Percentiles rank a stretch among this genome's conserved stretches.
Evolutionary conservation across 2,888 invertebrate genomes (phyloP).

Genomic region (Hyposoter didymator): DNA sequence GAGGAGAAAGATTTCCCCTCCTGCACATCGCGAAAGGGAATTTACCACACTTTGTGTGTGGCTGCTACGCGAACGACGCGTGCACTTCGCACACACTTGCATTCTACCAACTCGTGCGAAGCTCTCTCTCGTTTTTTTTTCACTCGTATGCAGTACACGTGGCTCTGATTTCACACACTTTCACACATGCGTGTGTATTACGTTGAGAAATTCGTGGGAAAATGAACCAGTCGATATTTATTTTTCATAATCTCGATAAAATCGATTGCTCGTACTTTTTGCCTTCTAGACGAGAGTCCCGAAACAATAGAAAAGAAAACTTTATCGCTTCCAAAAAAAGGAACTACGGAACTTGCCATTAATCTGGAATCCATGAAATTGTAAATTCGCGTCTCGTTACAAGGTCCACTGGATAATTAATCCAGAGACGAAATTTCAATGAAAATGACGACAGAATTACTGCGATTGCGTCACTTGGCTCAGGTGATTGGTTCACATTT

Average conservation of each 20-base stretch:
- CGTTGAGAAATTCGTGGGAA: not conserved
- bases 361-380: not conserved
- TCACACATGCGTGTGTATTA: not conserved
- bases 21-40: conserved; percentile 38
- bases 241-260: not conserved
- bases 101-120: conserved; percentile 48
- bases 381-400: not conserved
- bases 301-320: not conserved
- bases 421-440: not conserved
- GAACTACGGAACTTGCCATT: not conserved
- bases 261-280: not conserved
- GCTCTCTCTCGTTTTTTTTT: conserved; percentile 44
- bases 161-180: conserved; percentile 13
- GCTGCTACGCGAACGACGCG: conserved; percentile 23
- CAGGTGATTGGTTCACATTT: not conserved
- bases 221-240: not conserved
- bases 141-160: conserved; percentile 38
- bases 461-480: not conserved
- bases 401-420: not conserved
- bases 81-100: conserved; percentile 33
- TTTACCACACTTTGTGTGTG: conserved; percentile 46
- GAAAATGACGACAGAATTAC: not conserved
- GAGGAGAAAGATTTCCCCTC: conserved; percentile 20
- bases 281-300: not conserved
- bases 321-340: not conserved